Evolutionary conservation across 2,113 vertebrate genomes (phyloP).

Genomic region (Megaleporinus macrocephalus): DNA sequence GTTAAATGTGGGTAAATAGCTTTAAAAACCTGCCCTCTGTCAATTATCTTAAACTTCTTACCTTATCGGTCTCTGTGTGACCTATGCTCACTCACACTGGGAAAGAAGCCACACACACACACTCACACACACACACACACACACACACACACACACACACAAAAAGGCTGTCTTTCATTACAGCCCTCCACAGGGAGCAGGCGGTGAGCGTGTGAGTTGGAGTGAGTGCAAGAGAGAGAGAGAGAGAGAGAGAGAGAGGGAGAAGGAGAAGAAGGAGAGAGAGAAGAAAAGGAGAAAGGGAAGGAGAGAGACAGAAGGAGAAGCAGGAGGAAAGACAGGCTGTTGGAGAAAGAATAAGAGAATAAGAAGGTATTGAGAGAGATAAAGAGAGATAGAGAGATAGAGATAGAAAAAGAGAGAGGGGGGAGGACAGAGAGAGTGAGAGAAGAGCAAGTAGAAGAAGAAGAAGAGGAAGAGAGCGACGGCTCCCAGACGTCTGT

Average conservation of each 20-base stretch:
- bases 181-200: conserved; percentile 70
- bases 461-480: background rate
- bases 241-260: conserved; percentile 45
- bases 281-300: conserved; percentile 50
- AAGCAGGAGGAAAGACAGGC: conserved; percentile 2
- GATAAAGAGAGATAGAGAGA: conserved; percentile 39
- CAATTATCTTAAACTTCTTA: conserved; percentile 46
- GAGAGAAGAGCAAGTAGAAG: no score
- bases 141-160: conserved; percentile 30
- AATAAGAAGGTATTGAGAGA: background rate
- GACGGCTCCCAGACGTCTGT: conserved; percentile 45
- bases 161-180: conserved; percentile 73
- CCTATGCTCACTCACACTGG: conserved; percentile 64
- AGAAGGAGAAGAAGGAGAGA: background rate
- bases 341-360: conserved; percentile 47
- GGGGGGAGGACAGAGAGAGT: background rate
- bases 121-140: conserved; percentile 41
- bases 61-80: conserved; percentile 72
- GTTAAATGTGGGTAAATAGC: background rate
- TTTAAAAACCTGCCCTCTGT: conserved; percentile 13
- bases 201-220: conserved; percentile 32
- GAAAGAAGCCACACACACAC: conserved; percentile 54
- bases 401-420: conserved; percentile 18
- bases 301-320: conserved; percentile 44
- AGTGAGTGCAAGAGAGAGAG: conserved; percentile 66